Base-by-base conservation (phyloP, 2,113 vertebrate species). In the Hippocampus comes region DNA sequence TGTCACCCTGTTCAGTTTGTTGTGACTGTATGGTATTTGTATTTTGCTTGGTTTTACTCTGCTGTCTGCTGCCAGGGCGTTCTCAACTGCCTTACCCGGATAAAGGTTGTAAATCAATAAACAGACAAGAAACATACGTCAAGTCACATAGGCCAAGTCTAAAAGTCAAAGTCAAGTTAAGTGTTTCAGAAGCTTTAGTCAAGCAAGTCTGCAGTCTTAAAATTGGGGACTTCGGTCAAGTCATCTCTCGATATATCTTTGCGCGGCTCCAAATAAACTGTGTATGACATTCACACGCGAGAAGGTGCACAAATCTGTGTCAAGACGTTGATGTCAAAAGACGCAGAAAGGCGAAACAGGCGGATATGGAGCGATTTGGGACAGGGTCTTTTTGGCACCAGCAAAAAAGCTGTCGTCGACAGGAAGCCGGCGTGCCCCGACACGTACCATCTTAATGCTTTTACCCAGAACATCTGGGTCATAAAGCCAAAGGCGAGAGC, bases 391-490 rank as follows among this genome's bases (percentile, higher is more conserved):
- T 81, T 87, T 86, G 79, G 85, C 85, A 84, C 79, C 74, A 74
- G 79, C 77, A 76, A 82, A 64, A 30, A 86, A 82, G 67, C 85
- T 84, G 85, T 91, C 79, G 80, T 87, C 67, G 48, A 34, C 81
- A 84, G 89, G 90, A 88, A 89, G 82, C 87, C 15, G 51, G 78
- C 91, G 46, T 84, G 91, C 77, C 84, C 77, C 10, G 38, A 91
- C 92, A 85, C 56, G 89, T 75, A 25, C 25, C 25, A 25, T 25
- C 25, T 25, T 25, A 25, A 25, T 30, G 27, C 77, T 83, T 83
- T 80, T 87, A 84, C 86, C 84, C 80, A 82, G 82, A 86, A 86
- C 90, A 87, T 89, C 89, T 90, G 87, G 87, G 84, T 78, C 84
- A 91, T 89, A 91, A 92, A 92, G 85, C 81, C 1, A 82, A 81